These are phyloP conservation scores for Dyspetes luteomarginatus DNA, from an alignment of 2,888 invertebrate species.

Conservation along the genomic window DNA sequence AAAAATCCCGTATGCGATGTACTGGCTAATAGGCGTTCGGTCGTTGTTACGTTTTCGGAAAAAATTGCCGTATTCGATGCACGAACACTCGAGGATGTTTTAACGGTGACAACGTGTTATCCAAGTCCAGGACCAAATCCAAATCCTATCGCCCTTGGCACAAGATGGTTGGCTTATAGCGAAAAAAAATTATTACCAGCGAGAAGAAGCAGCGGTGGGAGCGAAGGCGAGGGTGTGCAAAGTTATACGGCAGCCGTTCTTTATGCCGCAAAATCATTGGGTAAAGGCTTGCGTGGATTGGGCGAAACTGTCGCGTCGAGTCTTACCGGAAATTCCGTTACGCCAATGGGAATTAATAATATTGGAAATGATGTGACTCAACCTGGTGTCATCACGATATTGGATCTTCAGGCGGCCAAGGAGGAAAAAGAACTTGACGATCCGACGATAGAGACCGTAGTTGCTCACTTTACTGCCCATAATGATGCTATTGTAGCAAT, in stretches of 20 bases:
- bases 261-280: conserved; percentile 96
- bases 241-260: conserved; percentile 96
- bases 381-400: conserved; percentile 94
- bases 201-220: conserved; percentile 92
- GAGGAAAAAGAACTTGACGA: conserved; percentile 86
- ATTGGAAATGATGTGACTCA: conserved; percentile 87
- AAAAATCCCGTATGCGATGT: conserved; percentile 95
- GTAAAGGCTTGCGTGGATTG: conserved; percentile 94
- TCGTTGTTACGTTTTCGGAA: conserved; percentile 95
- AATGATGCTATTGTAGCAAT: conserved; percentile 94
- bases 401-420: conserved; percentile 91
- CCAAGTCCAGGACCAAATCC: conserved; percentile 91
- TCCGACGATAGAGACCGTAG: conserved; percentile 89
- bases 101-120: conserved; percentile 95
- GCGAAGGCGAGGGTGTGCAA: conserved; percentile 93
- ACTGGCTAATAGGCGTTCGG: conserved; percentile 93
- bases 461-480: conserved; percentile 95
- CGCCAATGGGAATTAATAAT: conserved; percentile 73
- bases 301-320: conserved; percentile 97
- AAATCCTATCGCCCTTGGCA: conserved; percentile 95
- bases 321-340: conserved; percentile 86
- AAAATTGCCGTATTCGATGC: conserved; percentile 96
- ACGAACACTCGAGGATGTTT: conserved; percentile 92
- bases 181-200: conserved; percentile 93
- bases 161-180: conserved; percentile 92